Evolutionary conservation across 1,140 invertebrate genomes (phyloP).

Genomic region (Drosophila subpulchrella): DNA sequence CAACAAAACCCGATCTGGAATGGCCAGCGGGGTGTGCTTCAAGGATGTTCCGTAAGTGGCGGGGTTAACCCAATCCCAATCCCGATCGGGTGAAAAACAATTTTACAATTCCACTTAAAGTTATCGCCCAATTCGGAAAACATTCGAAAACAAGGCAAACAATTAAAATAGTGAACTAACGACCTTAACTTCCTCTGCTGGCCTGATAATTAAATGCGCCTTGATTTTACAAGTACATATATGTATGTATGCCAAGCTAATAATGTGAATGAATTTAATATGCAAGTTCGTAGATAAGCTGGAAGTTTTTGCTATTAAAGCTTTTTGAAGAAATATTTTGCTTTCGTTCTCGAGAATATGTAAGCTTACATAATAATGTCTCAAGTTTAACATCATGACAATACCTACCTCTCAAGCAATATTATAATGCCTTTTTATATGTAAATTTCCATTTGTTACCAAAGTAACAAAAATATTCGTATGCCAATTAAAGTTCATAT

Average conservation of each 20-base stretch:
- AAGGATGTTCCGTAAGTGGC: constrained; percentile 86
- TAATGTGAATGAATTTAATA: constrained; percentile 10
- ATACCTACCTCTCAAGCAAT: too few relatives aligned
- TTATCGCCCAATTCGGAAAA: constrained; percentile 32
- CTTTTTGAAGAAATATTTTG: background rate
- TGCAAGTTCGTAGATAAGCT: constrained; percentile 8
- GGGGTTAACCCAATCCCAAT: background rate
- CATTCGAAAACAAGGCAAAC: constrained; percentile 53
- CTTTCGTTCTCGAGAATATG: background rate
- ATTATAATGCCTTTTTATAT: too few relatives aligned
- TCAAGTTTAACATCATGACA: too few relatives aligned
- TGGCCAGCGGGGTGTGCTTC: constrained; percentile 85
- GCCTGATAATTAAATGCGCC: constrained; percentile 66
- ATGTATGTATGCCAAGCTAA: constrained; percentile 25
- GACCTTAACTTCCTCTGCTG: constrained; percentile 71
- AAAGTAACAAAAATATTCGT: too few relatives aligned
- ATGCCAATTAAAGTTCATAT: too few relatives aligned
- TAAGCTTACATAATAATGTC: too few relatives aligned
- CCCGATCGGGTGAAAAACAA: constrained; percentile 1
- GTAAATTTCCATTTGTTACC: too few relatives aligned
- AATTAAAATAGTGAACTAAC: constrained; percentile 62
- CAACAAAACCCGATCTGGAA: constrained; percentile 72
- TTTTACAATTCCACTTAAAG: constrained; percentile 13
- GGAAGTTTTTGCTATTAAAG: background rate
- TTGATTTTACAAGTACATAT: constrained; percentile 44